Evolutionary conservation across 2,113 vertebrate species (phyloP), one percentile per base, ranked within the genome.

Genomic region (Onychostruthus taczanowskii): DNA sequence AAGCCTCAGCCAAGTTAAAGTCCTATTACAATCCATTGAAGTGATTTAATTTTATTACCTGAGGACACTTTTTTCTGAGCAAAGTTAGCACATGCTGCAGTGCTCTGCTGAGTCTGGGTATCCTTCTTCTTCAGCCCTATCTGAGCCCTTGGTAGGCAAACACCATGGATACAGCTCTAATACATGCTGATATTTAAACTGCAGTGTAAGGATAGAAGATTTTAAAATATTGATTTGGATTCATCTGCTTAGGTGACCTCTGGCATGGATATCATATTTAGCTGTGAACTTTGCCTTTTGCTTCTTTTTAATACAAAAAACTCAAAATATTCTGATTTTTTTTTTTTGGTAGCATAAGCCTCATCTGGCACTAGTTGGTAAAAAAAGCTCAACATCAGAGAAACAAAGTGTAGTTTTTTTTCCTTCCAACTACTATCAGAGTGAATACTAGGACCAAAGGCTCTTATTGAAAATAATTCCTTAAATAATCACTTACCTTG

Each of bases 401-500:
- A 89, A 39, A 13, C 3, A 0, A 55, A 76, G 35, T 58, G 30
- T 59, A 28, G 21, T 44, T 73, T 94, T 78, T 92, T 95, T 83
- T 15, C 55, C 11, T 92, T 93, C 66, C 20, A 91, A 24, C 62
- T 75, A 39, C 58, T 62, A 69, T 46, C 74, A 73, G 82, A 82
- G 92, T 0, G 31, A 96, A 52, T 37, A 16, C 30, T 43, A 63
- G 75, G 91, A 79, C 77, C 70, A 87, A 93, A 89, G 61, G 47
- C 30, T 76, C 49, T 59, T n/a, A 63, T 77, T 89, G 94, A 96
- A 97, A 97, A 96, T 95, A 90, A 94, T 87, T 94, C 87, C 92
- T 95, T 96, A 95, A 95, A 96, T 96, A 97, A 97, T 96, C 93
- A 81, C 92, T 95, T 96, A 85, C 61, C 93, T 96, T 52, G 84